phyloP scores from a whole-genome alignment of 2,797 vertebrate genomes.

The Paramormyrops hopkinsi region DNA sequence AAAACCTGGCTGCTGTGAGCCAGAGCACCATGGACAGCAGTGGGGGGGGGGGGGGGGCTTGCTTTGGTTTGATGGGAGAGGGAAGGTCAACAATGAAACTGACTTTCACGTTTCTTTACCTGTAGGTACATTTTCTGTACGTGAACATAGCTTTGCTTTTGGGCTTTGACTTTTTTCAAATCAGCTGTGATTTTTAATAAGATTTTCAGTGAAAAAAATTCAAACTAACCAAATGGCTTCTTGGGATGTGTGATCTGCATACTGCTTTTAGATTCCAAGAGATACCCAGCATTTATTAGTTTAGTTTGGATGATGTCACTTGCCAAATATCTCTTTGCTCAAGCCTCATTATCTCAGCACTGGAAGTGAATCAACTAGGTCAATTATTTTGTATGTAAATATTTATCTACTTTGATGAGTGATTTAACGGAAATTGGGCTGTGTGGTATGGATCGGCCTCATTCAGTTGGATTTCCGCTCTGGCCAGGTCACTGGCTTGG shows the following conservation, averaged over 20 bases:
- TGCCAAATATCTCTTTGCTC: conserved; percentile 3
- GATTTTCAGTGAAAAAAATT: neutral
- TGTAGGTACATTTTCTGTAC: neutral
- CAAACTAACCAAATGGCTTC: neutral
- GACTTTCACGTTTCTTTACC: neutral
- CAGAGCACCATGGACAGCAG: neutral
- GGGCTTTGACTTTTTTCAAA: neutral
- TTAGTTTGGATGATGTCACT: neutral
- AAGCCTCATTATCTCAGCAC: neutral
- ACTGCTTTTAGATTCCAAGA: neutral
- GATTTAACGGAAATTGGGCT: neutral
- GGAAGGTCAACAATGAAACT: neutral
- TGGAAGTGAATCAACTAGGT: neutral
- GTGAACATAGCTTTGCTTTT: neutral
- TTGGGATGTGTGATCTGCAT: neutral
- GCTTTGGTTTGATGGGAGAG: neutral
- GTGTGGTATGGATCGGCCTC: neutral
- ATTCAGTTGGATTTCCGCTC: neutral
- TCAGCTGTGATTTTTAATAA: neutral
- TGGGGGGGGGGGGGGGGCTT: neutral
- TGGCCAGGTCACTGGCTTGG: neutral
- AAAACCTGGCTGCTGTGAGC: neutral
- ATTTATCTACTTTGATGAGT: neutral
- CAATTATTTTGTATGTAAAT: neutral
- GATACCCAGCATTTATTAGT: neutral